These are phyloP conservation scores for Anarrhichthys ocellatus DNA, from an alignment of 2,113 vertebrate genomes.

Conservation along the genomic window DNA sequence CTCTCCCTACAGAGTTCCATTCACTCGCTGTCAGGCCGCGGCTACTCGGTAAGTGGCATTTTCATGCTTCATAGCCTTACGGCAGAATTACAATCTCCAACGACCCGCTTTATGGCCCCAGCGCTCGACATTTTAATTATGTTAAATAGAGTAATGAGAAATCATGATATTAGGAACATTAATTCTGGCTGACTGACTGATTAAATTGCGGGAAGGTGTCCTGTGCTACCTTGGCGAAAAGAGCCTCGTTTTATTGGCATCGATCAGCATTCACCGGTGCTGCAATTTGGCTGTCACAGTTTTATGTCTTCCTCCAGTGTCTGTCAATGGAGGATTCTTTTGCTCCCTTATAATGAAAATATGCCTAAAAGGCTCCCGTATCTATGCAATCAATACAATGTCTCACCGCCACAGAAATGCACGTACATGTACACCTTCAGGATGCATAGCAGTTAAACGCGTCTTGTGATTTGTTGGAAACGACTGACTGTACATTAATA, in stretches of 20 bases:
- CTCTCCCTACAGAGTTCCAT: conserved; percentile 84
- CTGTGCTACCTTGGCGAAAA: conserved; percentile 76
- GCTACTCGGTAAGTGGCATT: conserved; percentile 88
- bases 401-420: not conserved
- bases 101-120: conserved; percentile 81
- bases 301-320: conserved; percentile 63
- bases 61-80: conserved; percentile 84
- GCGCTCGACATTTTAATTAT: conserved; percentile 86
- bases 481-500: not conserved
- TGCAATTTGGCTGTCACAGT: conserved; percentile 65
- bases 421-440: conserved; percentile 12
- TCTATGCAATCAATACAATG: conserved; percentile 37
- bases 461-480: conserved; percentile 27
- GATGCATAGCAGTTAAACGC: conserved; percentile 23
- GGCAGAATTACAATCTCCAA: conserved; percentile 84
- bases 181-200: conserved; percentile 84
- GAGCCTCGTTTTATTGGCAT: conserved; percentile 77
- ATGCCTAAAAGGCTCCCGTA: conserved; percentile 36
- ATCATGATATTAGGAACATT: conserved; percentile 84
- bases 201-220: conserved; percentile 84
- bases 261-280: conserved; percentile 62
- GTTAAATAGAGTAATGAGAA: conserved; percentile 86
- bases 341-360: conserved; percentile 57
- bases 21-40: conserved; percentile 85
- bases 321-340: conserved; percentile 60